These are phyloP conservation scores for Semicossyphus pulcher DNA, from an alignment of 2,113 vertebrate species.

Conservation along the genomic window DNA sequence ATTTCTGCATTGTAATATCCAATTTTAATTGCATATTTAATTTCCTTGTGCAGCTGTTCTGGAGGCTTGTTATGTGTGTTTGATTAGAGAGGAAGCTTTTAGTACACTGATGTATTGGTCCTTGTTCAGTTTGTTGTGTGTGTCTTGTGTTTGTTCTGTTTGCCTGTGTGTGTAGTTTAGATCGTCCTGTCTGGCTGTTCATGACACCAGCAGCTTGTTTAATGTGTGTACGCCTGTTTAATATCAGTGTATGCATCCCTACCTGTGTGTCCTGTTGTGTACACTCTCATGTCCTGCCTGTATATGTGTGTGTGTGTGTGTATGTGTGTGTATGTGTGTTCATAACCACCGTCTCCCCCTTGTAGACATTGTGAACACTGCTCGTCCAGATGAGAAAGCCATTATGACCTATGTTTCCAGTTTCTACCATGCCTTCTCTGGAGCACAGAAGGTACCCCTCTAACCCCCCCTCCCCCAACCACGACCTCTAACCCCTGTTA, in stretches of 20 bases:
- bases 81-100: no score
- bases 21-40: no score
- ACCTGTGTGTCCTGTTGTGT: conserved; percentile 16
- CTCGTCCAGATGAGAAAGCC: conserved; percentile 97
- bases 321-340: conserved; percentile 46
- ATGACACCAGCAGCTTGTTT: background rate
- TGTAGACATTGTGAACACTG: conserved; percentile 97
- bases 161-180: background rate
- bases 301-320: conserved; percentile 27
- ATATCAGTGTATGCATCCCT: background rate
- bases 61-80: no score
- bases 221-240: background rate
- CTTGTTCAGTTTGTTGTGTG: no score
- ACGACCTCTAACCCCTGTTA: conserved; percentile 46
- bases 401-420: conserved; percentile 99
- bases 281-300: conserved; percentile 14
- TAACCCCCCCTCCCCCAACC: background rate
- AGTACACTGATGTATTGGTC: background rate
- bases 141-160: background rate
- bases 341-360: conserved; percentile 70
- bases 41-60: no score
- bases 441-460: conserved; percentile 93
- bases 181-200: background rate
- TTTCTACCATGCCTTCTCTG: conserved; percentile 99
- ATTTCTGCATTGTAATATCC: background rate